Conservation (phyloP, 2,113 vertebrate genomes). For the Trematomus loennbergii region DNA sequence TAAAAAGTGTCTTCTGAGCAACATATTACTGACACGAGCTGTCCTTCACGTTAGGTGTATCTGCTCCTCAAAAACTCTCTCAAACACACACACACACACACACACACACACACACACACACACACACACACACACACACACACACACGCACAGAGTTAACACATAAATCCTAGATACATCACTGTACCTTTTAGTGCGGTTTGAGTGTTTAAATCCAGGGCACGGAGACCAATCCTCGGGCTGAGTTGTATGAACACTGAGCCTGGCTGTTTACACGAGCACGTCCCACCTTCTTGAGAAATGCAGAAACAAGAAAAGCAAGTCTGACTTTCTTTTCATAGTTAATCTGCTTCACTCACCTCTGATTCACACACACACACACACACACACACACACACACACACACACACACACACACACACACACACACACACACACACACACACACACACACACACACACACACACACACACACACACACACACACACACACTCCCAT, state of each 20-base stretch:
- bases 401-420: not conserved
- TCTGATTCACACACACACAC: slow-evolving; percentile 22
- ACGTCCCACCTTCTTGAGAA: slow-evolving; percentile 67
- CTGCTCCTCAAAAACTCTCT: not conserved
- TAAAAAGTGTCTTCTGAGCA: not conserved
- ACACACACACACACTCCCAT: slow-evolving; percentile 11
- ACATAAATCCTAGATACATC: slow-evolving; percentile 9
- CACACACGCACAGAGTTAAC: slow-evolving; percentile 5
- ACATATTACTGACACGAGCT: slow-evolving; percentile 8
- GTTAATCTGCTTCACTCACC: slow-evolving; percentile 54
- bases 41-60: slow-evolving; percentile 7
- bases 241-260: slow-evolving; percentile 26
- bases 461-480: slow-evolving; percentile 16
- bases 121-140: not conserved
- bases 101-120: not conserved
- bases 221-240: slow-evolving; percentile 37
- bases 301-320: slow-evolving; percentile 82
- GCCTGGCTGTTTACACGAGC: slow-evolving; percentile 45
- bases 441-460: not conserved
- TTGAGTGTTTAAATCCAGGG: slow-evolving; percentile 37
- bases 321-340: slow-evolving; percentile 63
- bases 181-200: slow-evolving; percentile 65
- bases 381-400: not conserved
- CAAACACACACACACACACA: not conserved
- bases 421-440: not conserved